Base-by-base conservation (phyloP, 2,797 vertebrate species). In the Tolypeutes matacus region DNA sequence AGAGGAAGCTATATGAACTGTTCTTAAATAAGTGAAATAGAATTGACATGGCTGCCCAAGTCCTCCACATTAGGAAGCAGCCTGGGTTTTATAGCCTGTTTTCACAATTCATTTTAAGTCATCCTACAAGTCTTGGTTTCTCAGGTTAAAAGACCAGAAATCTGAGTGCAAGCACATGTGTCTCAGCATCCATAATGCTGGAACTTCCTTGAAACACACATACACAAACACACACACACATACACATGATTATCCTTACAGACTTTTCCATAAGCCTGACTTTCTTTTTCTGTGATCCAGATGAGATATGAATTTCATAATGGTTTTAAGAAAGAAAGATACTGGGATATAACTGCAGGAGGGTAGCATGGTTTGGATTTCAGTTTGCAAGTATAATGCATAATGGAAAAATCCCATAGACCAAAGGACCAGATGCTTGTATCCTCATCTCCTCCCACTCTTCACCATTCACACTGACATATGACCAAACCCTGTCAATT, bases 41-140 rank as follows among this genome's bases (percentile, higher is more conserved):
- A 70, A 18, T 14, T 42, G 65, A n/a, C 18, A 42, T 60, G 67
- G 23, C 20, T 18, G 39, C 8, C 31, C 29, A 12, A 31, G 23
- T 64, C 20, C 23, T 25, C 46, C 69, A 39, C 2, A 65, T 11
- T 23, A 42, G 69, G 23, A 25, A 67, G 17, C 29, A 51, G 42
- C 4, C 13, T 9, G 73, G 36, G 15, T 80, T 81, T 86, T 39
- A 65, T 36, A 58, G 27, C 0, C n/a, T 82, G 39, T 51, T 31
- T 17, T 69, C 64, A 89, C 90, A 34, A 5, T 75, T 75, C 70
- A 51, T 17, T 93, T 85, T 56, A 72, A 73, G 49, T 93, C 58
- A 49, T 0, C 34, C 4, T 65, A 23, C 42, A 7, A 13, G 3
- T 17, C 15, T 29, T 73, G 1, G n/a, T 69, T 72, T 94, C 9